phyloP scores from a whole-genome alignment of 2,888 invertebrate genomes.

The Callosobruchus maculatus region DNA sequence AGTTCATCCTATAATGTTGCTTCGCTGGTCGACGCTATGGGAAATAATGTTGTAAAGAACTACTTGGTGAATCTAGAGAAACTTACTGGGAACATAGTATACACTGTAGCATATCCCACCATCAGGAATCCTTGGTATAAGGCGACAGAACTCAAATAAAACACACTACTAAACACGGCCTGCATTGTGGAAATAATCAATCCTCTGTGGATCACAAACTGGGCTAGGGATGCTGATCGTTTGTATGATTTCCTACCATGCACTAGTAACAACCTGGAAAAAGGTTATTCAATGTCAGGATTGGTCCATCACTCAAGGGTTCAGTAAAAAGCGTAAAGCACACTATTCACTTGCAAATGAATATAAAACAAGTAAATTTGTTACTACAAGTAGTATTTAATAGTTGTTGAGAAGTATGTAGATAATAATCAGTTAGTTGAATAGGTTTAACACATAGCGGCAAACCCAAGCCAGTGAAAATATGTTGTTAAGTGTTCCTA shows the following conservation, averaged over 20 bases:
- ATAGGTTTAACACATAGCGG: no score
- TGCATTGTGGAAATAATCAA: slow-evolving; percentile 97
- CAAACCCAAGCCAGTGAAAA: no score
- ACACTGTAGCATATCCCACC: slow-evolving; percentile 98
- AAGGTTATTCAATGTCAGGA: not conserved
- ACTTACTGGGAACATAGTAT: slow-evolving; percentile 98
- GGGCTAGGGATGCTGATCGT: slow-evolving; percentile 93
- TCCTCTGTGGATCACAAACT: slow-evolving; percentile 98
- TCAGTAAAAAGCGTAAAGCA: not conserved
- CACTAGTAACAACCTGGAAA: slow-evolving; percentile 70
- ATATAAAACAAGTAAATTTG: no score
- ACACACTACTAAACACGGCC: slow-evolving; percentile 98
- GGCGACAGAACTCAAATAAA: slow-evolving; percentile 96
- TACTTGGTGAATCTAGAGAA: not conserved
- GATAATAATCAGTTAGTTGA: no score
- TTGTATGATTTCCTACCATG: slow-evolving; percentile 92
- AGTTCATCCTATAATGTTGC: no score
- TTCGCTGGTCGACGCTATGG: no score
- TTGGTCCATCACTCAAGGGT: not conserved
- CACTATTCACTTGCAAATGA: not conserved
- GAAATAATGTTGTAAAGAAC: no score
- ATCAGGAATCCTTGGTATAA: slow-evolving; percentile 98
- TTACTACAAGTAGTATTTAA: no score
- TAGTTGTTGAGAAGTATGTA: no score
- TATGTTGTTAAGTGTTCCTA: no score